phyloP scores from a whole-genome alignment of 2,797 vertebrate species.

The Vipera latastei region DNA sequence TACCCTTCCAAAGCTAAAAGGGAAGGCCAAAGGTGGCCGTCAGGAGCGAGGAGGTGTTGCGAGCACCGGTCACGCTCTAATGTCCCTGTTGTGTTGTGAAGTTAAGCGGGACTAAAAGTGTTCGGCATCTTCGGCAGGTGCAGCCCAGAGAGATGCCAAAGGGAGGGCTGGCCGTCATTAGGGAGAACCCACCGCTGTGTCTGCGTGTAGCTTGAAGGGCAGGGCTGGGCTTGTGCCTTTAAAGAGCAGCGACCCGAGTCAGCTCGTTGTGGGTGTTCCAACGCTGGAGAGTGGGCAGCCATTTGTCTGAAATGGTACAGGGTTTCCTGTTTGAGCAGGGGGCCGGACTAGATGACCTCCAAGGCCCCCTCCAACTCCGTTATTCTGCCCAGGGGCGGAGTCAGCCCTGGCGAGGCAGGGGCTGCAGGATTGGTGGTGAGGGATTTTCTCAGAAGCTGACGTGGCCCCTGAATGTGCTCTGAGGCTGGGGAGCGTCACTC shows the following conservation, averaged over 20 bases:
- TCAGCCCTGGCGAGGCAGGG: not conserved
- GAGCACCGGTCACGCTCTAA: not conserved
- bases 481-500: not conserved
- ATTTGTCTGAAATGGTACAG: too few species aligned
- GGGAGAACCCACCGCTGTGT: not conserved
- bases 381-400: too few species aligned
- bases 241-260: not conserved
- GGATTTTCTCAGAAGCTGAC: not conserved
- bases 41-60: not conserved
- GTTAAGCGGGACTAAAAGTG: not conserved
- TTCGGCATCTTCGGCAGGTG: not conserved
- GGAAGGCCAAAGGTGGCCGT: not conserved
- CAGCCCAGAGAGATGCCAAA: not conserved
- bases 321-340: too few species aligned
- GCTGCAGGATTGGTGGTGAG: not conserved
- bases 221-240: not conserved
- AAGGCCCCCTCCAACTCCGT: too few species aligned
- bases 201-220: not conserved
- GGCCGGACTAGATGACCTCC: too few species aligned
- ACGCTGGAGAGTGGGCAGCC: too few species aligned
- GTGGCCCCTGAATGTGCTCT: fast-evolving
- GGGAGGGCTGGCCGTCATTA: not conserved
- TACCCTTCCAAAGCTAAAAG: not conserved
- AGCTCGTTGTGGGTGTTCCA: too few species aligned
- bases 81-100: not conserved